These are phyloP conservation scores for Creontiades dilutus DNA, from an alignment of 2,888 invertebrate species.

Conservation along the genomic window DNA sequence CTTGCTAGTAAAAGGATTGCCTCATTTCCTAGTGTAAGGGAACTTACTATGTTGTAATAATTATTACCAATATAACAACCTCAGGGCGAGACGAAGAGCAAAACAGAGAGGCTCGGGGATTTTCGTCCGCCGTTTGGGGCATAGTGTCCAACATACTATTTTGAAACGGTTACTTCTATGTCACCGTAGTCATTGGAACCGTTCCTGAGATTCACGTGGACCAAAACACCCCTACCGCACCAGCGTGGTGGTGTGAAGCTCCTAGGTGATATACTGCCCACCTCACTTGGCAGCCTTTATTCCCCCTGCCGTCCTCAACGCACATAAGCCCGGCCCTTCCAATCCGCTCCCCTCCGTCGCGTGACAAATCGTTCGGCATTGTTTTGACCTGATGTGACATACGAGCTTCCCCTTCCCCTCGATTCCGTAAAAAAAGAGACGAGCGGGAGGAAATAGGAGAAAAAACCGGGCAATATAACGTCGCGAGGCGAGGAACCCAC, in stretches of 20 bases:
- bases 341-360: not conserved
- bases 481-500: not conserved
- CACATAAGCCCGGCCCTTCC: not conserved
- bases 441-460: not conserved
- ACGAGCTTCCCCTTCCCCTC: not conserved
- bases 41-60: no score
- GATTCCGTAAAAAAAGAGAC: not conserved
- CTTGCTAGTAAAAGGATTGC: no score
- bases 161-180: no score
- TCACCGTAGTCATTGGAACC: no score
- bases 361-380: slow-evolving; percentile 35
- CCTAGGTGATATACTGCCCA: not conserved
- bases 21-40: no score
- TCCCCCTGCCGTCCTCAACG: slow-evolving; percentile 18
- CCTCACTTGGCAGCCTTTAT: slow-evolving; percentile 29
- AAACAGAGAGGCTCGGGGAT: no score
- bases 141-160: no score
- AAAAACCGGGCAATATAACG: not conserved
- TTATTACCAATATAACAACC: no score
- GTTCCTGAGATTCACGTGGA: no score
- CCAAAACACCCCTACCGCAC: no score
- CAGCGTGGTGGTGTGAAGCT: not conserved
- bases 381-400: slow-evolving; percentile 31
- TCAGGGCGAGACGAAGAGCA: no score
- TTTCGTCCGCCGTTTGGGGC: no score